A percentile compares a stretch with the other conserved stretches of the same genome.
Evolutionary conservation across 2,113 vertebrate species (phyloP).

Genomic region (Haemorhous mexicanus): DNA sequence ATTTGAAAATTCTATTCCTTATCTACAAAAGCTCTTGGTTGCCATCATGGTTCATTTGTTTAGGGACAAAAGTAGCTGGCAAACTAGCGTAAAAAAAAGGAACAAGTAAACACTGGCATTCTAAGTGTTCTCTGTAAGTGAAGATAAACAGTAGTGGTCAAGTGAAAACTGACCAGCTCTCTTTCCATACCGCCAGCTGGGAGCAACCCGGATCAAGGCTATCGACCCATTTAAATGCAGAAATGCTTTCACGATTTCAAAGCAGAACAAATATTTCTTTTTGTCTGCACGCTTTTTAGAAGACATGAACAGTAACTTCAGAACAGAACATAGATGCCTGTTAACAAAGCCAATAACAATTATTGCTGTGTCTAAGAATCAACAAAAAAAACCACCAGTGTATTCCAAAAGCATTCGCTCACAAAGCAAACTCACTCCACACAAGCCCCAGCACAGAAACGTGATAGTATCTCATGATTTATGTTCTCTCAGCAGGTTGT

Average conservation of each 20-base stretch:
- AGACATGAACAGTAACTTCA: background rate
- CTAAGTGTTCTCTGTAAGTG: background rate
- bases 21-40: background rate
- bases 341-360: conserved; percentile 27
- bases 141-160: background rate
- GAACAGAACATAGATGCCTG: background rate
- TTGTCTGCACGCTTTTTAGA: background rate
- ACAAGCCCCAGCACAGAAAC: conserved; percentile 52
- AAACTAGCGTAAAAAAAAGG: background rate
- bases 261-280: background rate
- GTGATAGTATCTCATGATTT: conserved; percentile 45
- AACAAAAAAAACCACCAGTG: background rate
- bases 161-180: background rate
- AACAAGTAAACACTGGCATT: background rate
- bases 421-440: conserved; percentile 42
- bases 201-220: background rate
- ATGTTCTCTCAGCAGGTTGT: conserved; percentile 52
- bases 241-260: background rate
- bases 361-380: conserved; percentile 32
- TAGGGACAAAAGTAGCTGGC: background rate
- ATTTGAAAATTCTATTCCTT: background rate
- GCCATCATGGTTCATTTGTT: background rate
- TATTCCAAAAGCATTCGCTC: conserved; percentile 29
- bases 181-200: background rate
- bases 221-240: background rate